Percentiles rank a stretch among this genome's conserved stretches.
Conservation (phyloP, 2,888 invertebrate species). For the Eupithecia exiguata region DNA sequence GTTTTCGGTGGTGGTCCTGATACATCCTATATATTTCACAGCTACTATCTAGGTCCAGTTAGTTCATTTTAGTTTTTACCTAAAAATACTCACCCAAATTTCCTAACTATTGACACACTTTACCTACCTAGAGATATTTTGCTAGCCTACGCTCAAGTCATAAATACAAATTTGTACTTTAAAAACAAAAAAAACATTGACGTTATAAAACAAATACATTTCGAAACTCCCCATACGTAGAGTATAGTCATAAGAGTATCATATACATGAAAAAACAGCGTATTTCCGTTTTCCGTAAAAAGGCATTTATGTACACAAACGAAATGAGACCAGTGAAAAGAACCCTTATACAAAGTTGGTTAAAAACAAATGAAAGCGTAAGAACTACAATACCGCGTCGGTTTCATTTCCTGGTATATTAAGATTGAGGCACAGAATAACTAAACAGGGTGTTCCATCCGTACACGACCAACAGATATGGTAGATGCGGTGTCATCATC, state of each 20-base stretch:
- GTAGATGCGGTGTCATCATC: not conserved
- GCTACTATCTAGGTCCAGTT: not conserved
- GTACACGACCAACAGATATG: not conserved
- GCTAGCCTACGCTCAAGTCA: no score
- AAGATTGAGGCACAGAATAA: slow-evolving; percentile 42
- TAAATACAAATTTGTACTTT: no score
- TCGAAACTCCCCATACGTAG: not conserved
- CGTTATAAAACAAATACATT: not conserved
- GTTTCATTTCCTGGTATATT: slow-evolving; percentile 51
- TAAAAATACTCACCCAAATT: no score
- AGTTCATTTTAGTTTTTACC: not conserved
- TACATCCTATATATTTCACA: not conserved
- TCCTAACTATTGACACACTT: no score
- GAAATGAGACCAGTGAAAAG: slow-evolving; percentile 9
- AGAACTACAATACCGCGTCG: slow-evolving; percentile 23
- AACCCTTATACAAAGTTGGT: slow-evolving; percentile 1
- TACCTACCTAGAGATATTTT: no score
- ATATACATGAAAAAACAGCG: not conserved
- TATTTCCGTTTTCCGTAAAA: not conserved
- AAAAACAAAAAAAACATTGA: no score
- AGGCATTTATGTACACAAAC: not conserved
- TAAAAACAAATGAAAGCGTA: slow-evolving; percentile 15
- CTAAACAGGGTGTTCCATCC: slow-evolving; percentile 4
- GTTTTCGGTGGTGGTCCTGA: no score
- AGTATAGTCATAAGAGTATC: no score